Evolutionary conservation across 2,797 vertebrate species (phyloP).

Genomic region (Pyrocephalus nanus): DNA sequence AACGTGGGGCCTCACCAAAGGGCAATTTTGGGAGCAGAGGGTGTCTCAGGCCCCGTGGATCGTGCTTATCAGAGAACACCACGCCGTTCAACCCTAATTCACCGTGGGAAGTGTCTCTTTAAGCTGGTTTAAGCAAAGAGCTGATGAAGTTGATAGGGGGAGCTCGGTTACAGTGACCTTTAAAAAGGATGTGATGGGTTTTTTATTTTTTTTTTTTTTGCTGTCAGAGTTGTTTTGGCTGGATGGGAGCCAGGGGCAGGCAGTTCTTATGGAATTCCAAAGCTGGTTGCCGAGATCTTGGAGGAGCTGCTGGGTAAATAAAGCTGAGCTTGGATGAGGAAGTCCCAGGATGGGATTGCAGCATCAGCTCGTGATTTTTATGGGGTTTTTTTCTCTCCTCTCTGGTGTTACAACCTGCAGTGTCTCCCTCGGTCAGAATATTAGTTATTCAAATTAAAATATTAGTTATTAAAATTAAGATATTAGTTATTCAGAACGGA

Average conservation of each 20-base stretch:
- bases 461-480: background rate
- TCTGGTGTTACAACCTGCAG: background rate
- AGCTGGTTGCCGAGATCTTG: background rate
- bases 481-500: background rate
- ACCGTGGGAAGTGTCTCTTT: slow-evolving; percentile 32
- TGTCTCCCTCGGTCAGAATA: background rate
- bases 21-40: background rate
- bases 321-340: background rate
- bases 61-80: slow-evolving; percentile 52
- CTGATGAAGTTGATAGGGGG: slow-evolving; percentile 37
- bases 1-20: background rate
- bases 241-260: background rate
- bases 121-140: slow-evolving; percentile 10
- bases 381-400: too few species aligned
- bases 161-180: slow-evolving; percentile 47
- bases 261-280: background rate
- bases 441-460: background rate
- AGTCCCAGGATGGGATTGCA: background rate
- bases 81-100: slow-evolving; percentile 37
- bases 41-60: background rate
- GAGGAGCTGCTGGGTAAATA: background rate
- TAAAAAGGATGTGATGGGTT: background rate
- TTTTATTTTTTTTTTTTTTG: background rate
- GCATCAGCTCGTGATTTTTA: fast-evolving
- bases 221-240: background rate